Base-by-base conservation (phyloP, 2,113 vertebrate genomes). In the Malurus alboscapulatus region DNA sequence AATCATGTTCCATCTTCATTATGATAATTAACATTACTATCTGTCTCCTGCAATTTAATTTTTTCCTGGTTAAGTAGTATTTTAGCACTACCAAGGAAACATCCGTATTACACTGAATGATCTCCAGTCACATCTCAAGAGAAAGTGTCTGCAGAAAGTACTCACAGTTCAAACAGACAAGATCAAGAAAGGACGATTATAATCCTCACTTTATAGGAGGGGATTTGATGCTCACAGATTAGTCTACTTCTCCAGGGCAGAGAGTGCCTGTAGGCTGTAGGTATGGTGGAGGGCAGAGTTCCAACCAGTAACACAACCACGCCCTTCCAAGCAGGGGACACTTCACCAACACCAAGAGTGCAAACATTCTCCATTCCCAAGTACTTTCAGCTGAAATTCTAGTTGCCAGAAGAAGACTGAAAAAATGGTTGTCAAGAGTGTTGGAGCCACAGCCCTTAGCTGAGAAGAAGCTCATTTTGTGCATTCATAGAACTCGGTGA, bases 241-340 rank as follows among this genome's bases (percentile, higher is more conserved):
- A 81, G 53, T 22, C 69, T 61, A 0, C 4, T 78, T 77, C 57
- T 67, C 21, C 30, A 42, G 38, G 57, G 8, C 76, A 65, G 12
- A 67, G 22, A 50, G 34, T 25, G 34, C 34, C n/a, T 12, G 5
- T 8, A 68, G 32, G 17, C 25, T 0, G 0, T 0, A 8, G 30
- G 25, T 58, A 76, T 1, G 7, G 66, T 26, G 7, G 44, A 85
- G 42, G 21, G 18, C 36, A 77, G 26, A 12, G 34, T 22, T 76
- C 18, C 26, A 62, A 74, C 0, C 2, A 86, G 62, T 32, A 80
- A 67, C 26, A 68, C 10, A 17, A 79, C 18, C 6, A 42, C 29
- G 4, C 7, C 9, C 29, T 59, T 84, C 45, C 57, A 76, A 65
- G 45, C 30, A 76, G 16, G 8, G 19, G 11, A 36, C 17, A 36